Base-by-base conservation (phyloP, 2,113 vertebrate genomes). In the Boulengerochromis microlepis region DNA sequence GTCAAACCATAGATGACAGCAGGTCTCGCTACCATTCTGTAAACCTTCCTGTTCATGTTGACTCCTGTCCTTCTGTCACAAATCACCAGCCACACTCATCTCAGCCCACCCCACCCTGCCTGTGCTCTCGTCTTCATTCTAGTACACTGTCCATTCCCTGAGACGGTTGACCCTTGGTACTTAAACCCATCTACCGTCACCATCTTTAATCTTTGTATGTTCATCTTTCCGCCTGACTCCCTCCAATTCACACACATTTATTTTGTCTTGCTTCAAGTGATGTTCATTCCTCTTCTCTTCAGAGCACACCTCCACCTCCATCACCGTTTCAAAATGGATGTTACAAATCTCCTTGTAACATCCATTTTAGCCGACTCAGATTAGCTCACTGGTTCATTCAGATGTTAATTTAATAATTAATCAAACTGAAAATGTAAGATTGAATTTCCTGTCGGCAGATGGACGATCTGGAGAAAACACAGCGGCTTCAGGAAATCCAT, bases 401-500 rank as follows among this genome's bases (percentile, higher is more conserved):
- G n/a, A 42, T 71, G 22, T 13, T 71, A 40, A 66, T 19, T 35
- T 12, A 13, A 40, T 22, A 22, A 40, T n/a, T 10, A 76, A 47
- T 47, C 66, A 12, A 26, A 59, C 40, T 81, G 10, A 9, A 56
- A 76, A 18, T 4, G 10, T 15, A 84, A 78, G 2, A 74, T 35
- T 38, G 4, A 69, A 33, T 6, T 76, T 2, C 13, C 59, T 53
- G 3, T 86, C 50, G 33, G 88, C 97, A 98, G 83, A 97, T 99
- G 81, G 96, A 98, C 2, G 96, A 97, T 2, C 87, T 97, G 16
- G 97, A 98, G 94, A 97, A 97, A 50, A 97, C 95, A 0, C 96
- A 97, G 2, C 95, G 97, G 22, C 95, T 99, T 15, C 97, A 98
- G 91, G 98, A 99, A 61, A 96, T 99, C 71, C 97, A 97, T 31